Conservation (phyloP, 1,140 invertebrate species). For the Cydia splendana region DNA sequence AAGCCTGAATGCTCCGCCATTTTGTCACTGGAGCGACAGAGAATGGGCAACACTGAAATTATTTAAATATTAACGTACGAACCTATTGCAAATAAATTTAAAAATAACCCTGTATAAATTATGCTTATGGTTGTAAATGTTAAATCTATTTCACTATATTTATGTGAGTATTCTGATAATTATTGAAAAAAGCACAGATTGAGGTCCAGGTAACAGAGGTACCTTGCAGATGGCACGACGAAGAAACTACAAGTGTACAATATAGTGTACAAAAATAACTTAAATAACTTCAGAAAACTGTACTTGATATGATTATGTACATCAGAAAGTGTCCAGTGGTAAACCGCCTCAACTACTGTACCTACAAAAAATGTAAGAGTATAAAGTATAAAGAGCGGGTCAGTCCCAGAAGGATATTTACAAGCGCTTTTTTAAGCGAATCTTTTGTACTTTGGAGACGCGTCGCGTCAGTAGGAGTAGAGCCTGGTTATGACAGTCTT, state of each 20-base stretch:
- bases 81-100: conserved; percentile 51
- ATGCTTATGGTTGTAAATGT: conserved; percentile 72
- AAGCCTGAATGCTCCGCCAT: background rate
- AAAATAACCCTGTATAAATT: conserved; percentile 79
- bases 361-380: conserved; percentile 36
- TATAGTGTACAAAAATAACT: conserved; percentile 60
- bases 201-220: conserved; percentile 73
- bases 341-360: conserved; percentile 35
- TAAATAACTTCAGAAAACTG: conserved; percentile 66
- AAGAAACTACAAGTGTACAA: conserved; percentile 64
- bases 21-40: background rate
- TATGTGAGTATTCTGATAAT: conserved; percentile 75
- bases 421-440: conserved; percentile 33
- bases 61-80: conserved; percentile 37
- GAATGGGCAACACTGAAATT: background rate
- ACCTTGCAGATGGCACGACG: conserved; percentile 72
- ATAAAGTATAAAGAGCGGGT: conserved; percentile 42
- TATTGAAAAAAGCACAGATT: conserved; percentile 69
- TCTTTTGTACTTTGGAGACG: conserved; percentile 64
- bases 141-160: conserved; percentile 67
- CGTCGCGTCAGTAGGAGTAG: conserved; percentile 50
- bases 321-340: conserved; percentile 41
- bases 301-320: conserved; percentile 75
- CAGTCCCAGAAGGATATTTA: conserved; percentile 39
- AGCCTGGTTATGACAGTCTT: conserved; percentile 48